Conservation (phyloP, 2,888 invertebrate genomes). For the Acleris holmiana region DNA sequence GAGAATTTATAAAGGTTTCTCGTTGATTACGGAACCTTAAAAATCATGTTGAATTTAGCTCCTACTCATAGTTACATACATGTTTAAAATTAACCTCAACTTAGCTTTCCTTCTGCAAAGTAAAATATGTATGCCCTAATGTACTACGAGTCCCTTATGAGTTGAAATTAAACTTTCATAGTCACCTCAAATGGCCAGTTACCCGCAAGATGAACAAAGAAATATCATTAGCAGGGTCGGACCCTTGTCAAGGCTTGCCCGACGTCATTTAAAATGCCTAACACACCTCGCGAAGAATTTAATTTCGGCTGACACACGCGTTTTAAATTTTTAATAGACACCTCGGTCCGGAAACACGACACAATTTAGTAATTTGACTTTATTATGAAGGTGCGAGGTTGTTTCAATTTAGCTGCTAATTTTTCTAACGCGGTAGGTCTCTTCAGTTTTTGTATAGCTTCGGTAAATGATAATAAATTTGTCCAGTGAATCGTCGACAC, state of each 20-base stretch:
- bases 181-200: conserved; percentile 31
- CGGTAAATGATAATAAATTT: neutral
- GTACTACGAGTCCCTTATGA: conserved; percentile 5
- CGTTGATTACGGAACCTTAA: too few relatives aligned
- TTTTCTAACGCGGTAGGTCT: too few relatives aligned
- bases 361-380: conserved; percentile 19
- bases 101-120: neutral
- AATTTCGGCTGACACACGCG: conserved; percentile 50
- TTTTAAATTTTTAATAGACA: conserved; percentile 53
- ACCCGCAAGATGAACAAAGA: conserved; percentile 37
- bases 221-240: conserved; percentile 40
- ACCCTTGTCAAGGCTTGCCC: conserved; percentile 44
- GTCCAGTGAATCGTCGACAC: too few relatives aligned
- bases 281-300: conserved; percentile 52
- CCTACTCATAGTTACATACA: too few relatives aligned
- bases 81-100: neutral
- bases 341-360: conserved; percentile 37
- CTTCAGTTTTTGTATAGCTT: neutral
- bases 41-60: neutral
- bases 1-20: too few relatives aligned
- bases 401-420: neutral
- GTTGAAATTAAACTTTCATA: conserved; percentile 33
- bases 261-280: conserved; percentile 60
- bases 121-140: conserved; percentile 1
- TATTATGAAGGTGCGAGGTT: conserved; percentile 13